phyloP scores from a whole-genome alignment of 2,113 vertebrate genomes.

The Marmota monax region DNA sequence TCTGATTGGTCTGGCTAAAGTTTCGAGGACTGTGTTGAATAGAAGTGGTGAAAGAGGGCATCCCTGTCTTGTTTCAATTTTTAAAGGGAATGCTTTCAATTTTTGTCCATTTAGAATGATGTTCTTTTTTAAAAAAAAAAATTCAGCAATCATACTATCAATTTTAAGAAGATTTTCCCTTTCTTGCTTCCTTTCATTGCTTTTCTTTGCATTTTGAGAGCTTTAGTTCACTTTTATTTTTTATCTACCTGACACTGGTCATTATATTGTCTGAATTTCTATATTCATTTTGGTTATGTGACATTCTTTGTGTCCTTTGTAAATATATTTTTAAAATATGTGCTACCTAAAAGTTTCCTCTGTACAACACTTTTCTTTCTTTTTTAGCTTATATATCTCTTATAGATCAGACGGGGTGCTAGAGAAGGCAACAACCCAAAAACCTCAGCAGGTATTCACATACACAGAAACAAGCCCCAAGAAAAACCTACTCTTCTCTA shows the following conservation, averaged over 20 bases:
- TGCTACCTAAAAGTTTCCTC: neutral
- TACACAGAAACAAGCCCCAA: neutral
- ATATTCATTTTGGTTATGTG: neutral
- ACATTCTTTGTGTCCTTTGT: slow-evolving; percentile 3
- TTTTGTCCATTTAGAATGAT: no score
- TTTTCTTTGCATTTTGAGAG: slow-evolving; percentile 11
- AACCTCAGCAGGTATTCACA: neutral
- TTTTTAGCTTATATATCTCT: neutral
- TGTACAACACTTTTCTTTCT: neutral
- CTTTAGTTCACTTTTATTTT: neutral
- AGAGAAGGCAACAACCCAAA: neutral
- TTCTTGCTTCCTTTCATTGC: neutral
- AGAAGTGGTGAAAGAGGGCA: no score
- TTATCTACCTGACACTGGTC: neutral
- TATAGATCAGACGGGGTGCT: neutral
- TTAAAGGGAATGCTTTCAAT: no score
- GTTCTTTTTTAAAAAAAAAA: neutral
- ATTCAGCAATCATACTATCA: neutral
- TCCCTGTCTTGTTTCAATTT: no score
- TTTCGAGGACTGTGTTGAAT: no score
- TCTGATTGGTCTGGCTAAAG: no score
- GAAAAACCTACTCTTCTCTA: neutral
- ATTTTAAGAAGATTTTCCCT: neutral
- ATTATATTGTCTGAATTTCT: neutral
- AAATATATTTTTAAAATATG: slow-evolving; percentile 28